Evolutionary conservation across 2,888 invertebrate species (phyloP), one percentile per base, ranked within the genome.

Genomic region (Cheilosia scutellata): DNA sequence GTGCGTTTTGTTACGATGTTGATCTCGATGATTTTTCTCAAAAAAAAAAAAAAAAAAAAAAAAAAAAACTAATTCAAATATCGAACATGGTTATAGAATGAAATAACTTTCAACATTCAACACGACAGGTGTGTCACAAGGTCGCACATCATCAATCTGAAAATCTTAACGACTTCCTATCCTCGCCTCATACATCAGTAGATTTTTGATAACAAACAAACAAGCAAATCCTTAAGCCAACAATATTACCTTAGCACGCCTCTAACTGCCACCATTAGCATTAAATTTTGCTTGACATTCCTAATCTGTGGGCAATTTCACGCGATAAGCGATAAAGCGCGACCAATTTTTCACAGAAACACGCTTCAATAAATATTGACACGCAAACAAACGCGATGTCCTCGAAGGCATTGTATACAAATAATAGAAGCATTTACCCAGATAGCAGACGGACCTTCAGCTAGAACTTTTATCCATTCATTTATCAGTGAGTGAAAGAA

Each of bases 291-390:
- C 80, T 80, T 80, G 66, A 72, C 66, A 76, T 80, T 80, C 51
- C 84, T 86, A 86, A 86, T 86, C 80, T 71, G 80, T 47, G 80
- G 71, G 55, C 75, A 86, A 86, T 84, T 84, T 84, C 53, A 65
- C 57, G 80, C 71, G 71, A 63, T 78, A 78, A 42, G 42, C 83
- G 60, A 71, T 80, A 86, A 80, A 80, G 60, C 57, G 79, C 47
- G 44, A 42, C 33, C 53, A 80, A 80, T 86, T 76, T 76, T 80
- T 80, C 80, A 86, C 42, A 11, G 25, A 66, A 66, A 66, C 65
- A 63, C 70, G 57, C 57, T 70, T 58, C 83, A 63, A 80, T 86
- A 86, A 86, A 86, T 72, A 86, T 80, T 80, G 80, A 66, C 80
- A 72, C 11, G 31, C 27, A 37, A 58, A 49, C n/a, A 49, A 27